Evolutionary conservation across 2,888 invertebrate genomes (phyloP).

Genomic region (Azorinus chamasolen): DNA sequence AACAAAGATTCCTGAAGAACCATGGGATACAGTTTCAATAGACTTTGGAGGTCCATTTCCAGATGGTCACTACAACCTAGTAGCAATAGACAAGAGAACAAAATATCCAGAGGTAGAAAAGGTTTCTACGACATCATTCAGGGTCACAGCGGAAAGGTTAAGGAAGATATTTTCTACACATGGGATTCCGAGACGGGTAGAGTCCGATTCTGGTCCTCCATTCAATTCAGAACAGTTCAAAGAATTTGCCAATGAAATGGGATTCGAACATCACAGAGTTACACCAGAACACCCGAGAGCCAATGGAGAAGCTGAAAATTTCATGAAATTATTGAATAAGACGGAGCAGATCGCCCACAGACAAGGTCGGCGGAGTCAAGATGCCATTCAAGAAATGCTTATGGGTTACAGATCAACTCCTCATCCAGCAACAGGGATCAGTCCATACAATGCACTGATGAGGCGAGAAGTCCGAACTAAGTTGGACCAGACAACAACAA

Average conservation of each 20-base stretch:
- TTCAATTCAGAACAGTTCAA: constrained; percentile 41
- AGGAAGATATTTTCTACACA: constrained; percentile 43
- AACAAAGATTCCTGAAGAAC: constrained; percentile 28
- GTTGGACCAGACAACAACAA: background rate
- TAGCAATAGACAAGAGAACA: constrained; percentile 2
- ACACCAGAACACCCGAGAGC: too few relatives aligned
- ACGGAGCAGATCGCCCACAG: constrained; percentile 16
- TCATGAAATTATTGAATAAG: constrained; percentile 30
- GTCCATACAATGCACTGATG: constrained; percentile 6
- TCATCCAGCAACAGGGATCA: constrained; percentile 1
- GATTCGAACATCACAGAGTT: too few relatives aligned
- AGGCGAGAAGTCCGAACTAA: constrained; percentile 2
- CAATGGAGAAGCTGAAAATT: too few relatives aligned
- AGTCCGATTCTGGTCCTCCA: constrained; percentile 51
- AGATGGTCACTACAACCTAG: too few relatives aligned
- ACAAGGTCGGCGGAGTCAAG: background rate
- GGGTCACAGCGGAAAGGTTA: constrained; percentile 7
- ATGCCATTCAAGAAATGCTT: background rate
- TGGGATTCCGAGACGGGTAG: constrained; percentile 29
- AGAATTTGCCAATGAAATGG: constrained; percentile 45
- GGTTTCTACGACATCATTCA: constrained; percentile 21
- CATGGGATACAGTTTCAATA: too few relatives aligned
- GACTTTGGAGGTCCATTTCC: too few relatives aligned
- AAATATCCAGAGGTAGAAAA: constrained; percentile 31
- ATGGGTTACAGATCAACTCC: constrained; percentile 12